Conservation (phyloP, 2,113 vertebrate species). For the Elgaria multicarinata region DNA sequence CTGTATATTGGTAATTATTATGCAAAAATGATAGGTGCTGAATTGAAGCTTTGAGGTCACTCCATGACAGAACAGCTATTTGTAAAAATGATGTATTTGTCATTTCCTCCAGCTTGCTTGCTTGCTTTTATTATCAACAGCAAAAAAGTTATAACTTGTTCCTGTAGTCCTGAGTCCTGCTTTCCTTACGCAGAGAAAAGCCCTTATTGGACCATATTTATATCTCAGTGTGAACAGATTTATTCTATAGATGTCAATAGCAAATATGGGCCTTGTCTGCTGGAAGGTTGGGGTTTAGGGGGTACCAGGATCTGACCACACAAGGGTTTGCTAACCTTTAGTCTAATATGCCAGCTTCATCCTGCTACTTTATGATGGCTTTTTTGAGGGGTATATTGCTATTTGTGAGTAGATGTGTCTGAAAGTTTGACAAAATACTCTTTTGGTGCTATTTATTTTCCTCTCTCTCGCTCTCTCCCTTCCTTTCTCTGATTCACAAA, state of each 20-base stretch:
- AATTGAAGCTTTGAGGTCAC: not conserved
- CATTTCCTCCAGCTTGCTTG: not conserved
- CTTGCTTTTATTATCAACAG: constrained; percentile 15
- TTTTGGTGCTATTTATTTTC: constrained; percentile 53
- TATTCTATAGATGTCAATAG: not conserved
- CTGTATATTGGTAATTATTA: constrained; percentile 50
- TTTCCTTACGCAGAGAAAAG: not conserved
- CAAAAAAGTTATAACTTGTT: not conserved
- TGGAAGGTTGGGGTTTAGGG: not conserved
- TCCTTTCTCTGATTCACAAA: constrained; percentile 54
- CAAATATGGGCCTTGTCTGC: not conserved
- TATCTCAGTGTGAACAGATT: not conserved
- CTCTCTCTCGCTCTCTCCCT: constrained; percentile 28
- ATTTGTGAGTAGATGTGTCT: constrained; percentile 42
- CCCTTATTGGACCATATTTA: not conserved
- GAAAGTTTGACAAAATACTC: constrained; percentile 37
- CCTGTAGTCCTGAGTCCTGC: not conserved
- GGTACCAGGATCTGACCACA: constrained; percentile 7
- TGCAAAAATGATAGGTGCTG: constrained; percentile 38
- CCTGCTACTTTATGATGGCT: constrained; percentile 6
- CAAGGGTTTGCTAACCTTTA: not conserved
- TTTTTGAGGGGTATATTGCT: constrained; percentile 36
- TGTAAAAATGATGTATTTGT: not conserved
- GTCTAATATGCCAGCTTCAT: constrained; percentile 23
- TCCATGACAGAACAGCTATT: constrained; percentile 34